Base-by-base conservation (phyloP, 2,888 invertebrate species). In the Eulithis prunata region DNA sequence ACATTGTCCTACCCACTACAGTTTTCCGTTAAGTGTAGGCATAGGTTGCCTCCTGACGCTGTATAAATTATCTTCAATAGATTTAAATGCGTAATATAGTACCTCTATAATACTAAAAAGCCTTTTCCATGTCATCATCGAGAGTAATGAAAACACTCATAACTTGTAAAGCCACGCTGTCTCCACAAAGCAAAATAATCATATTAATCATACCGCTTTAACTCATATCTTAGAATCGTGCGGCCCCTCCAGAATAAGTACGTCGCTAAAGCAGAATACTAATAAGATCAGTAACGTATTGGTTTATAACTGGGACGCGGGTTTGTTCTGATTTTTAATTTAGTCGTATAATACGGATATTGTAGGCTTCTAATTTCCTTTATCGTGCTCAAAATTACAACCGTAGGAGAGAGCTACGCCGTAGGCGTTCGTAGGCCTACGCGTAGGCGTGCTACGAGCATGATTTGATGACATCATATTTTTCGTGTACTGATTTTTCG, bases 241-340 rank as follows among this genome's bases (percentile, higher is more conserved):
- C 57, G 57, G 60, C 53, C 47, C 75, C 74, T 75, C 67, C 80
- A 81, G 79, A 86, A 85, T 86, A 85, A 76, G 84, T 75, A 78
- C 66, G 72, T 71, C 57, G 64, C 69, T 79, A 79, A 79, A 74
- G 57, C 73, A 78, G 88, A 87, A 89, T 89, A 88, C 84, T 82
- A 87, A 89, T 85, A 79, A 82, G 83, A 80, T 81, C 78, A 77
- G 70, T 71, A 75, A 76, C 77, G 79, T 80, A 80, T 80, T 80
- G 80, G 78, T 73, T 68, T 60, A 69, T 69, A 75, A 75, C 72
- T 71, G 71, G 57, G 57, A 57, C 72, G 58, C 57, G 69, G 76
- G 73, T 76, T 78, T 74, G 73, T 75, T 77, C 69, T 70, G 74
- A 75, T 79, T 81, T 76, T 78, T 72, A 77, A 79, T 67, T 65